Percentiles rank a stretch among this genome's conserved stretches.
Conservation (phyloP, 1,140 invertebrate species). For the Sminthurinus signatus region DNA sequence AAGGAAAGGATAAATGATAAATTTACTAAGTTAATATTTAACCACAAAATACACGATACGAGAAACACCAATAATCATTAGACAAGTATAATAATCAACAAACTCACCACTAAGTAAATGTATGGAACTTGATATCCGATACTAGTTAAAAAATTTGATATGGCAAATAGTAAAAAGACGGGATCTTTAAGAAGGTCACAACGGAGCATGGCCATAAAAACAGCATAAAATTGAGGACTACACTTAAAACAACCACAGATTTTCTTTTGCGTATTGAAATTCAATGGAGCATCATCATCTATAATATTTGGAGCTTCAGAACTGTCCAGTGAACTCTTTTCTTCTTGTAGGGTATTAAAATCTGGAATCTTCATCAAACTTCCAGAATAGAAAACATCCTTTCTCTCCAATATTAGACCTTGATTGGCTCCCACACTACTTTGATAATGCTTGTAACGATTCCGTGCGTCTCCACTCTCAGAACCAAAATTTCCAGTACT, state of each 20-base stretch:
- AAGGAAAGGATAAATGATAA: background rate
- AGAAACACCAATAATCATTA: background rate
- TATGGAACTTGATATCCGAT: constrained; percentile 95
- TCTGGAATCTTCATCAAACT: constrained; percentile 61
- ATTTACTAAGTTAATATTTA: background rate
- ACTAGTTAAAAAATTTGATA: constrained; percentile 92
- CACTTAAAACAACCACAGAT: constrained; percentile 45
- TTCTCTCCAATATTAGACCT: constrained; percentile 69
- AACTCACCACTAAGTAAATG: constrained; percentile 64
- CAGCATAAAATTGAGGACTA: constrained; percentile 52
- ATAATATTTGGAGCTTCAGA: background rate
- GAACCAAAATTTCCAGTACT: constrained; percentile 10
- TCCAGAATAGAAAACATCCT: constrained; percentile 80
- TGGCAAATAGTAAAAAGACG: constrained; percentile 80
- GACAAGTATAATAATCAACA: background rate
- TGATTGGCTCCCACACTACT: constrained; percentile 29
- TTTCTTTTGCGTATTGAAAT: background rate
- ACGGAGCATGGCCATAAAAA: constrained; percentile 76
- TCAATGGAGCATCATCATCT: constrained; percentile 24
- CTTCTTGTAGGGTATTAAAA: constrained; percentile 41
- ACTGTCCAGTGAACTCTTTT: constrained; percentile 4
- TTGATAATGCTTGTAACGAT: constrained; percentile 21
- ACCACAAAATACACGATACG: background rate
- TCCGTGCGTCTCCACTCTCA: constrained; percentile 12
- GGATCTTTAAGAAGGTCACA: constrained; percentile 72